Percentiles rank a stretch among this genome's conserved stretches.
These are phyloP conservation scores for human (Homo sapiens) DNA, from an alignment of 2,113 vertebrate genomes.

Conservation along the genomic window DNA sequence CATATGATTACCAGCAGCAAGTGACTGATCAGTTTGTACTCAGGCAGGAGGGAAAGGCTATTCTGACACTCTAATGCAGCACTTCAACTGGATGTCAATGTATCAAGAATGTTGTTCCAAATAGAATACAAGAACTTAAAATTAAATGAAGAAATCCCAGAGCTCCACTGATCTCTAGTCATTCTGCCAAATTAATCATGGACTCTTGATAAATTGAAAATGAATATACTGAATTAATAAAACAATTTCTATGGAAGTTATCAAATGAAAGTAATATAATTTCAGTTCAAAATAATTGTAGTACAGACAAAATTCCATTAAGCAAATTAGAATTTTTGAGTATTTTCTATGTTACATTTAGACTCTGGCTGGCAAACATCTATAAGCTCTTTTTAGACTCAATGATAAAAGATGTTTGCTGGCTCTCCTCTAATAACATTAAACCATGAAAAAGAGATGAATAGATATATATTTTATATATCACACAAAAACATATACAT, in stretches of 20 bases:
- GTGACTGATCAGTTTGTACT: background rate
- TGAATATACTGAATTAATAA: slow-evolving; percentile 45
- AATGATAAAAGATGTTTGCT: background rate
- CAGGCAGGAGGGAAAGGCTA: background rate
- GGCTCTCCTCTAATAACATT: background rate
- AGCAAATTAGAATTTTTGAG: background rate
- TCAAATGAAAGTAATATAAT: slow-evolving; percentile 23
- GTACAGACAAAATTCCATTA: slow-evolving; percentile 33
- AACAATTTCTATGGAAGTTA: background rate
- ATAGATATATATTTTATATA: background rate
- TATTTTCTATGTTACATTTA: background rate
- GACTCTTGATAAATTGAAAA: slow-evolving; percentile 34
- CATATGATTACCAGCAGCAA: background rate
- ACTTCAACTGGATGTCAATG: background rate
- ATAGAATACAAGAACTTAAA: background rate
- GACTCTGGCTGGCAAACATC: background rate
- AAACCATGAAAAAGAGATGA: background rate
- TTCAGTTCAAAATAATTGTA: background rate
- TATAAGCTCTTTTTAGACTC: background rate
- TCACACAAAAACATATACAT: too few relatives aligned
- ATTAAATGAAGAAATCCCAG: slow-evolving; percentile 3
- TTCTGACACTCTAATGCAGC: background rate
- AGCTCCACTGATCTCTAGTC: background rate
- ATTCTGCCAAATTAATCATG: slow-evolving; percentile 45
- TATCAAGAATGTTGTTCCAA: background rate